Conservation (phyloP, 2,888 invertebrate species). For the Chymomyza fuscimana region DNA sequence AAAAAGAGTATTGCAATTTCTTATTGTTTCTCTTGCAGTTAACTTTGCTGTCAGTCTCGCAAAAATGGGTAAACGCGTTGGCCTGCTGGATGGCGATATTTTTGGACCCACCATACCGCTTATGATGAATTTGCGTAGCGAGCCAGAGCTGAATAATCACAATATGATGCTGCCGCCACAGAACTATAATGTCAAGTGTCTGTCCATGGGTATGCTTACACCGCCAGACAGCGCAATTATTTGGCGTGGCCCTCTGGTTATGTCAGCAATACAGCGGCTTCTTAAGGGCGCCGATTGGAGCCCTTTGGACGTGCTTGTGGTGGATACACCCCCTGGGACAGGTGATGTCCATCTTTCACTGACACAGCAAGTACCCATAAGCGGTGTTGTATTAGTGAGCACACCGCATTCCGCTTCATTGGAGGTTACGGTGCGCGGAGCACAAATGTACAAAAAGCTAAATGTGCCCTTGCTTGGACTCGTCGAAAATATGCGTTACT, state of each 20-base stretch:
- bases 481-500: constrained; percentile 93
- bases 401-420: constrained; percentile 95
- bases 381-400: constrained; percentile 94
- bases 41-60: constrained; percentile 90
- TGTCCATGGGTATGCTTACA: constrained; percentile 97
- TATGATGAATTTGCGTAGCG: constrained; percentile 95
- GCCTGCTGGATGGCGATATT: constrained; percentile 95
- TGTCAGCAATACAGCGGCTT: constrained; percentile 94
- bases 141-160: constrained; percentile 87
- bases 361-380: constrained; percentile 91
- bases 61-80: constrained; percentile 81
- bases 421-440: constrained; percentile 91
- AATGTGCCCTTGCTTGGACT: constrained; percentile 92
- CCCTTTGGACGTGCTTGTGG: constrained; percentile 90
- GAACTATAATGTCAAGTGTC: constrained; percentile 96
- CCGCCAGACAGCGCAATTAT: constrained; percentile 92
- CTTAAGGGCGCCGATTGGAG: constrained; percentile 94
- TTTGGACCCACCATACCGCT: constrained; percentile 96
- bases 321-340: constrained; percentile 98
- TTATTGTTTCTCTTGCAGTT: constrained; percentile 81
- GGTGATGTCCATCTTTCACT: constrained; percentile 96
- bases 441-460: constrained; percentile 92
- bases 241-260: constrained; percentile 98
- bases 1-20: background rate
- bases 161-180: constrained; percentile 92